Evolutionary conservation across 2,888 invertebrate species (phyloP).

Genomic region (Lordiphosa fenestrarum): DNA sequence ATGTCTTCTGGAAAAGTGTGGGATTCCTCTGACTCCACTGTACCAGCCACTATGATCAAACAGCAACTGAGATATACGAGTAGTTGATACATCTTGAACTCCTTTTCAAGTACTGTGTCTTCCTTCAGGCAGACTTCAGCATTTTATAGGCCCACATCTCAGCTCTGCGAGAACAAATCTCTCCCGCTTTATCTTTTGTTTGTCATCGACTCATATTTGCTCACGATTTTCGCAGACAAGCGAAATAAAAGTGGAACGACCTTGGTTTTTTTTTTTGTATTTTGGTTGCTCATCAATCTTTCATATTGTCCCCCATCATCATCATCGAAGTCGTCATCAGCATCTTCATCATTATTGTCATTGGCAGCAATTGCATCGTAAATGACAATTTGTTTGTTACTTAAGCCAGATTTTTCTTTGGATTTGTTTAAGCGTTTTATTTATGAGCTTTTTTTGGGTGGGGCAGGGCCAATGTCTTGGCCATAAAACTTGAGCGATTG

Average conservation of each 20-base stretch:
- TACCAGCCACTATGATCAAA: slow-evolving; percentile 39
- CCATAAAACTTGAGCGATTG: slow-evolving; percentile 4
- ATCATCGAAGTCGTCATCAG: slow-evolving; percentile 14
- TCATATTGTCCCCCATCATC: slow-evolving; percentile 23
- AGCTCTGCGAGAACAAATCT: background rate
- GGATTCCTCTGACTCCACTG: slow-evolving; percentile 2
- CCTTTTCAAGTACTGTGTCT: slow-evolving; percentile 33
- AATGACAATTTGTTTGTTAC: slow-evolving; percentile 15
- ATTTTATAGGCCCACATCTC: slow-evolving; percentile 39
- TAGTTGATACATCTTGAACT: slow-evolving; percentile 42
- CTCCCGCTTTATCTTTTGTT: slow-evolving; percentile 47
- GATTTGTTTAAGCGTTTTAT: slow-evolving; percentile 26
- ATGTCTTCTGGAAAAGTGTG: background rate
- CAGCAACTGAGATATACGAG: slow-evolving; percentile 29
- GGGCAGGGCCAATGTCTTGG: slow-evolving; percentile 10
- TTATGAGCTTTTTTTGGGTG: slow-evolving; percentile 11
- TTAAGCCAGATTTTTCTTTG: slow-evolving; percentile 20
- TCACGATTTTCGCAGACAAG: slow-evolving; percentile 53
- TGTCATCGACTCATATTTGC: slow-evolving; percentile 42
- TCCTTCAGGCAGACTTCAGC: slow-evolving; percentile 9
- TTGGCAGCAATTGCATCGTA: slow-evolving; percentile 27
- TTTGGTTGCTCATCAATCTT: slow-evolving; percentile 53
- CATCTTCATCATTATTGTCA: slow-evolving; percentile 12
- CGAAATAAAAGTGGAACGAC: slow-evolving; percentile 59
- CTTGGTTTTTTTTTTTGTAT: slow-evolving; percentile 27